Evolutionary conservation across 2,113 vertebrate genomes (phyloP), one percentile per base, ranked within the genome.

Genomic region (Hassar affinis): DNA sequence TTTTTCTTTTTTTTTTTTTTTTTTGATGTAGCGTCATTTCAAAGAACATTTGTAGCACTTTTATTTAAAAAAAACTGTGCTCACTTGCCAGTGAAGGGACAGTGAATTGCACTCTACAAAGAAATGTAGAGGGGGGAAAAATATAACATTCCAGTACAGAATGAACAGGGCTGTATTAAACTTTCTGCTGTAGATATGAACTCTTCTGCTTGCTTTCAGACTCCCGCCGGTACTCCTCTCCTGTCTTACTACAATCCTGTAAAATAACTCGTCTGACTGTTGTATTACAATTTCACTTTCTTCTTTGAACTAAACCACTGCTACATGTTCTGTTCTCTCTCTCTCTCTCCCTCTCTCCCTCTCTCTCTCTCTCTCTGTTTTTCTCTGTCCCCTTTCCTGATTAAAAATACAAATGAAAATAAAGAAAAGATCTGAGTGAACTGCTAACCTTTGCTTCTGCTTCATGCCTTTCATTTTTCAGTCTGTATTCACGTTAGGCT

Each of bases 381-480:
- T 88, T 86, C 76, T 91, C 91, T 91, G 84, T 49, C 82, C 92
- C 86, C 92, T 89, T 89, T 74, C 91, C 90, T 92, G 88, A 91
- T 88, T 87, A 85, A 91, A 90, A 93, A 90, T 89, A 93, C 91
- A 90, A n/a, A 90, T 89, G 89, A 93, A 89, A 93, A 93, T 92
- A 92, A 93, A 93, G 75, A 54, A 86, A 92, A 87, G 22, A 85
- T 82, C 78, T 92, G 86, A 88, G 88, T 90, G 35, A 91, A 93
- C 64, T 79, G 10, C 84, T 92, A 87, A 91, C 90, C 83, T 84
- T 80, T 89, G 62, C 59, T 82, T 85, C 80, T 85, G 82, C 84
- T 81, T 89, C 78, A 77, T 90, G 83, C 82, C 85, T 68, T 84
- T 84, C 74, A 64, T 69, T 30, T 68, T 2, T 35, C 35, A 66